These are phyloP conservation scores for Tyria jacobaeae DNA, from an alignment of 2,888 invertebrate species.

Conservation along the genomic window DNA sequence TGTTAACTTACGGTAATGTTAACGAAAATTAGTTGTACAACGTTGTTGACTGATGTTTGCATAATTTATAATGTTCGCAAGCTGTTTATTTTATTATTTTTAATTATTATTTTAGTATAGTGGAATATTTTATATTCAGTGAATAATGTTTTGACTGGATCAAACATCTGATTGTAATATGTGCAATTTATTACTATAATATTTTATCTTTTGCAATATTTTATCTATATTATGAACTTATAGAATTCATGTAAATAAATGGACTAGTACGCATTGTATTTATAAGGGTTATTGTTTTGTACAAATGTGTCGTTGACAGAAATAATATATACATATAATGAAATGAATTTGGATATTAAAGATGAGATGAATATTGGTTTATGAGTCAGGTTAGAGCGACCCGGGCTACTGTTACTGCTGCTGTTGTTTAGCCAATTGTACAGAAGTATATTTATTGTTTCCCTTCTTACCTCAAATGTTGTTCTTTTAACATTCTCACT, in stretches of 20 bases:
- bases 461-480: constrained; percentile 39
- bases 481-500: constrained; percentile 39
- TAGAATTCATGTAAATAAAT: constrained; percentile 63
- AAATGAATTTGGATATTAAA: constrained; percentile 53
- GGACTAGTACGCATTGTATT: constrained; percentile 62
- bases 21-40: constrained; percentile 43
- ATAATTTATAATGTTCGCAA: constrained; percentile 75
- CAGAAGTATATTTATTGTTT: constrained; percentile 45
- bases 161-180: constrained; percentile 80
- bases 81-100: constrained; percentile 66
- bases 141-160: constrained; percentile 80
- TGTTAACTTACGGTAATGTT: constrained; percentile 21
- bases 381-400: constrained; percentile 28
- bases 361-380: constrained; percentile 35
- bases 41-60: constrained; percentile 74
- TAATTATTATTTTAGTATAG: constrained; percentile 55
- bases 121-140: constrained; percentile 57
- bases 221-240: constrained; percentile 56
- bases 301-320: constrained; percentile 63
- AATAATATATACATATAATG: constrained; percentile 52
- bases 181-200: constrained; percentile 75
- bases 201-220: constrained; percentile 57
- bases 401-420: constrained; percentile 33
- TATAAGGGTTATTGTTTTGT: constrained; percentile 69
- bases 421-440: constrained; percentile 47